Evolutionary conservation across 2,113 vertebrate genomes (phyloP).

Genomic region (Ailuropoda melanoleuca): DNA sequence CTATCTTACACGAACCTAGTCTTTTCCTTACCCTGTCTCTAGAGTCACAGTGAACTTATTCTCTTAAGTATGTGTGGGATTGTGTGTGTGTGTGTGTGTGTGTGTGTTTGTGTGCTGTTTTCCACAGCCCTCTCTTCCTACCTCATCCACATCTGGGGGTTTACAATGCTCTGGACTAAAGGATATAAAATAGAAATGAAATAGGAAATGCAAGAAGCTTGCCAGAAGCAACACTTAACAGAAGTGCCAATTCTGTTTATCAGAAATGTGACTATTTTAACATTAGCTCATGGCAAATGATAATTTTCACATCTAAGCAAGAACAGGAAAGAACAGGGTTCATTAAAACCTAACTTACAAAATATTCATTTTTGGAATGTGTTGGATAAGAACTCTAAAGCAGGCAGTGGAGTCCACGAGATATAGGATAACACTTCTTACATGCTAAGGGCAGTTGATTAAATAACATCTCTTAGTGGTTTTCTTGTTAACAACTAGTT

Average conservation of each 20-base stretch:
- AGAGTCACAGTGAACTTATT: neutral
- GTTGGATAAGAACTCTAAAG: neutral
- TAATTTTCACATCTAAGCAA: constrained; percentile 37
- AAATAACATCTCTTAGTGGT: neutral
- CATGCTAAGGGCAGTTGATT: neutral
- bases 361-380: constrained; percentile 19
- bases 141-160: neutral
- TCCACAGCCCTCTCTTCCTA: neutral
- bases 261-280: constrained; percentile 56
- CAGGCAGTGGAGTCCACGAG: neutral
- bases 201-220: constrained; percentile 31
- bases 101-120: neutral
- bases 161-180: constrained; percentile 17
- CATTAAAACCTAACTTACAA: constrained; percentile 8
- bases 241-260: constrained; percentile 48
- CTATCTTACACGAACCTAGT: neutral
- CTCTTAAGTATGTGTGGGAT: neutral
- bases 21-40: neutral
- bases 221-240: constrained; percentile 22
- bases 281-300: constrained; percentile 27
- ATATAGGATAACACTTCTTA: neutral
- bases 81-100: neutral
- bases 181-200: constrained; percentile 47
- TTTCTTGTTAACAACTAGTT: neutral
- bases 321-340: constrained; percentile 28